Conservation (phyloP, 64 coral and sea anemone genomes). For the Astreopora myriophthalma region DNA sequence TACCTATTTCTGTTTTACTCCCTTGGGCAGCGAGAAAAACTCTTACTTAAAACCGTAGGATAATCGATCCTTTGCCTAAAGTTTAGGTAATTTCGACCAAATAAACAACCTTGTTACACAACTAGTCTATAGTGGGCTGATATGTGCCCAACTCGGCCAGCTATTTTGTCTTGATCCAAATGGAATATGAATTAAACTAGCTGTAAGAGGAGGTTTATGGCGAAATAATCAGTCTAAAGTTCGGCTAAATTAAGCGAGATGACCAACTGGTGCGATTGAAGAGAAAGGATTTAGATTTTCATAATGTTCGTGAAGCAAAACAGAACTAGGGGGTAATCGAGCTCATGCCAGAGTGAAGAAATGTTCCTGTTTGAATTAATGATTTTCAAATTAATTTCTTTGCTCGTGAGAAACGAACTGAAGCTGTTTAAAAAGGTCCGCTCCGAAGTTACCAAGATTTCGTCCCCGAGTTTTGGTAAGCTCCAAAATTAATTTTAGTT, state of each 20-base stretch:
- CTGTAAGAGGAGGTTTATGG: conserved; percentile 39
- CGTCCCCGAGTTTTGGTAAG: no score
- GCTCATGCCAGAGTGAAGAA: neutral
- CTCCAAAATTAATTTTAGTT: neutral
- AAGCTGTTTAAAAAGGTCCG: neutral
- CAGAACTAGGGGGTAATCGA: neutral
- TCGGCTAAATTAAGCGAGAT: conserved; percentile 52
- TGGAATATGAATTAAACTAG: conserved; percentile 45
- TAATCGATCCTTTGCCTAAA: conserved; percentile 30
- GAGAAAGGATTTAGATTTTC: conserved; percentile 5
- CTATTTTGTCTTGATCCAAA: conserved; percentile 30
- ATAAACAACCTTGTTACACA: conserved; percentile 29
- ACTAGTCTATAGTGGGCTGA: neutral
- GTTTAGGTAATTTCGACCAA: conserved; percentile 14
- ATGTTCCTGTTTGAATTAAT: neutral
- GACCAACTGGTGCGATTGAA: conserved; percentile 43
- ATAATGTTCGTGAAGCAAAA: conserved; percentile 22
- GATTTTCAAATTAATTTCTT: neutral
- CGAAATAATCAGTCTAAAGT: conserved; percentile 21
- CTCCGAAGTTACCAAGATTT: neutral
- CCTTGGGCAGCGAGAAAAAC: conserved; percentile 6
- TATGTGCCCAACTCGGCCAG: neutral
- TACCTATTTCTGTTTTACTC: neutral
- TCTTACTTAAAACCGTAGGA: conserved; percentile 7
- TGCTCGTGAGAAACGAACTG: neutral